Conservation (phyloP, 2,113 vertebrate genomes). For the Malurus elegans region DNA sequence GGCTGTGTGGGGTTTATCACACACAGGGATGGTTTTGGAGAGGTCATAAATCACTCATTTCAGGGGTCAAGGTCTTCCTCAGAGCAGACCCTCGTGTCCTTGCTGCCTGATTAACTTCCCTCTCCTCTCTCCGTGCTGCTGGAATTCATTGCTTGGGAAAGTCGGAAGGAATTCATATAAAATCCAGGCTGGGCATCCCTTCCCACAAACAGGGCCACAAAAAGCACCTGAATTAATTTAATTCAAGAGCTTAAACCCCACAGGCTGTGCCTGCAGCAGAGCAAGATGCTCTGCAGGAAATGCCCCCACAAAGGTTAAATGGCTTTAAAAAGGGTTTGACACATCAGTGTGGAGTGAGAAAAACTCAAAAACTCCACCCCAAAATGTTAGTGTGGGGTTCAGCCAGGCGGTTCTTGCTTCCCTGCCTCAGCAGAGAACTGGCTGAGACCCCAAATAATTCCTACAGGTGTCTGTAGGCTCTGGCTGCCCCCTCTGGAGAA, state of each 20-base stretch:
- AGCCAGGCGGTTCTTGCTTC: background rate
- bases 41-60: slow-evolving; percentile 49
- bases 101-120: slow-evolving; percentile 13
- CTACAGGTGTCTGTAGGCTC: background rate
- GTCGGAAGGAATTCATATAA: background rate
- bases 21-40: background rate
- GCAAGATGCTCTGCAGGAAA: background rate
- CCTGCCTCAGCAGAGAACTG: background rate
- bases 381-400: background rate
- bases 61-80: slow-evolving; percentile 27
- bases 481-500: background rate
- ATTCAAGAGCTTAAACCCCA: background rate
- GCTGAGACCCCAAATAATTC: background rate
- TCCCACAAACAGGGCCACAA: background rate
- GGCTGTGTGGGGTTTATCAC: slow-evolving; percentile 25
- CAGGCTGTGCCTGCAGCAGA: background rate
- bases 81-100: background rate
- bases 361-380: background rate
- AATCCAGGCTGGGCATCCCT: background rate
- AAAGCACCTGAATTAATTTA: background rate
- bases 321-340: background rate
- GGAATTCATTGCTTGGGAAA: background rate
- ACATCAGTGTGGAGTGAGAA: background rate
- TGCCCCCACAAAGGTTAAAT: background rate
- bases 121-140: background rate